Evolutionary conservation across 2,888 invertebrate genomes (phyloP).

Genomic region (Rotaria magnacalcarata): DNA sequence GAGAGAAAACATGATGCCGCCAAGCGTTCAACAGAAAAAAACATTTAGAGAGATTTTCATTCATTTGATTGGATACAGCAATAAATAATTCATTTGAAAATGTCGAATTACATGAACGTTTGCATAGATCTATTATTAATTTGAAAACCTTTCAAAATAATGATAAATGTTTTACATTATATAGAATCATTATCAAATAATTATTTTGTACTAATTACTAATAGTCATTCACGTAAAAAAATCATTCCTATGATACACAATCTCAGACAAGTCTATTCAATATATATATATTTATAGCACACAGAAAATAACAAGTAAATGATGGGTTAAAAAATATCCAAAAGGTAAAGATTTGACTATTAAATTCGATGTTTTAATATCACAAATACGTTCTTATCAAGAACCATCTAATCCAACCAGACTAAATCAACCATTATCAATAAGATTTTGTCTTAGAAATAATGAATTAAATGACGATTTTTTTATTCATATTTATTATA

Average conservation of each 20-base stretch:
- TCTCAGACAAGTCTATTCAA: not conserved
- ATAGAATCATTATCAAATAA: not conserved
- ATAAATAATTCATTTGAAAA: not conserved
- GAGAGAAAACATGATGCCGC: not conserved
- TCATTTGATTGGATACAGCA: not conserved
- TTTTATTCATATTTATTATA: not conserved
- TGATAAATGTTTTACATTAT: not conserved
- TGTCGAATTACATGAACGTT: not conserved
- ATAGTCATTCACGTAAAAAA: not conserved
- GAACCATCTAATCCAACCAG: not conserved
- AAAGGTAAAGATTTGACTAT: not conserved
- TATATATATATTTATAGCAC: not conserved
- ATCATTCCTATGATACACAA: not conserved
- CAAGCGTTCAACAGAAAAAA: not conserved
- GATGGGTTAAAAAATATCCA: not conserved
- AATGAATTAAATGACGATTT: not conserved
- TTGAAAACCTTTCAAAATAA: not conserved
- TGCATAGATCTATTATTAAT: not conserved
- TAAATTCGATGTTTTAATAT: not conserved
- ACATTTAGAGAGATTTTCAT: not conserved
- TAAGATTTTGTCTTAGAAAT: not conserved
- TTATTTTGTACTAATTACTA: not conserved
- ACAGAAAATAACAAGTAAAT: not conserved
- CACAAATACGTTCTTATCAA: not conserved
- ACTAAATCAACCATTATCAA: not conserved